Conservation (phyloP, 2,113 vertebrate species). For the Oryctolagus cuniculus region mOryCun1.1 NC_091450.1:16457501-16458000, state of each 20-base stretch:
- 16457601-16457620: not conserved
- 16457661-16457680: not conserved
- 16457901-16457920: conserved; percentile 11
- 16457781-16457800: not conserved
- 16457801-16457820: not conserved
- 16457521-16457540: not conserved
- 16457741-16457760: not conserved
- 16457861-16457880: not conserved
- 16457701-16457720: not conserved
- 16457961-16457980: not conserved
- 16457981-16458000: not conserved
- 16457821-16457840: conserved; percentile 12
- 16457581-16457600: not conserved
- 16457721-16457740: not conserved
- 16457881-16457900: not conserved
- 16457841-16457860: conserved; percentile 26
- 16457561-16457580: not conserved
- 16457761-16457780: not conserved
- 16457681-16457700: not conserved
- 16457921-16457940: not conserved
- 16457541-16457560: not conserved
- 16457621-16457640: not conserved
- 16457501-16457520: not conserved
- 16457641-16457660: not conserved
- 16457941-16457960: not conserved